phyloP scores from a whole-genome alignment of 1,140 invertebrate genomes.

The Aradophagus sp. region DNA sequence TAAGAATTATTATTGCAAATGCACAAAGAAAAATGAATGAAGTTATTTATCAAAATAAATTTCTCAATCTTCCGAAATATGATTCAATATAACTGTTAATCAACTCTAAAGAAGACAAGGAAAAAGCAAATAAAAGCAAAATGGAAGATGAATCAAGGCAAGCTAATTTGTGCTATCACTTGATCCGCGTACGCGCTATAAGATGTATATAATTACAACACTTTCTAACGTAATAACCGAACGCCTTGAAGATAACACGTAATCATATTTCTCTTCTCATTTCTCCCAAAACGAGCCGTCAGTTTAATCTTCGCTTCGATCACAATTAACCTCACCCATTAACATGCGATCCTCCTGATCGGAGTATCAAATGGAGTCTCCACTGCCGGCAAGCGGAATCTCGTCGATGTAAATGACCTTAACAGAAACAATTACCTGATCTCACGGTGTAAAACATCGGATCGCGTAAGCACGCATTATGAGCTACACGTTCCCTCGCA shows the following conservation, averaged over 20 bases:
- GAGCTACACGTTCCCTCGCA: conserved; percentile 38
- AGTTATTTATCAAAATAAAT: too few species aligned
- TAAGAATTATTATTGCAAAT: too few species aligned
- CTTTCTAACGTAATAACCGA: conserved; percentile 38
- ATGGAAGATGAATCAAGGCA: too few species aligned
- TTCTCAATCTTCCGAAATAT: too few species aligned
- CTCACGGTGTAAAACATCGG: conserved; percentile 52
- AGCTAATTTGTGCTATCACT: too few species aligned
- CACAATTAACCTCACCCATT: conserved; percentile 48
- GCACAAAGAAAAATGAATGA: too few species aligned
- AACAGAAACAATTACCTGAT: conserved; percentile 54
- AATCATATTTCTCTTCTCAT: conserved; percentile 48
- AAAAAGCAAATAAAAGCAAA: too few species aligned
- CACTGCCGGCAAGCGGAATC: conserved; percentile 26
- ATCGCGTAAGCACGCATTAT: conserved; percentile 48
- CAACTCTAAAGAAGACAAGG: too few species aligned
- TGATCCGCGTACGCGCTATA: too few species aligned
- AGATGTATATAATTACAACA: conserved; percentile 48
- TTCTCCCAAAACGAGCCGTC: conserved; percentile 44
- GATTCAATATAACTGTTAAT: too few species aligned
- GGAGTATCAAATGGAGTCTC: conserved; percentile 41
- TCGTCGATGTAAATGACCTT: conserved; percentile 41
- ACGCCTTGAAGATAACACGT: conserved; percentile 25
- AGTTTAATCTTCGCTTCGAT: conserved; percentile 43
- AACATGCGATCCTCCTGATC: conserved; percentile 40